phyloP scores from a whole-genome alignment of 1,140 invertebrate genomes.

The Drosophila rufa region DNA sequence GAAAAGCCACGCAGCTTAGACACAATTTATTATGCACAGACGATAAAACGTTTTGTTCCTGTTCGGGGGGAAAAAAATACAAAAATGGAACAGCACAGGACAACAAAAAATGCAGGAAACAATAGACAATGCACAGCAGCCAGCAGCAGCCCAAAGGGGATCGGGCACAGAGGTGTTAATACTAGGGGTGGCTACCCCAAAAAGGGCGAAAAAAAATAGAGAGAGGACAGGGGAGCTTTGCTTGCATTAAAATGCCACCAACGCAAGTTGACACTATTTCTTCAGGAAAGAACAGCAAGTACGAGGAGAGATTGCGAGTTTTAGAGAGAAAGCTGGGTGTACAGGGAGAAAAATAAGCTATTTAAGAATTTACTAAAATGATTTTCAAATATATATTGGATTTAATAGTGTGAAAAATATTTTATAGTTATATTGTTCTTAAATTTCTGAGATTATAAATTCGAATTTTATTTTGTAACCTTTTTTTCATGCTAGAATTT shows the following conservation, averaged over 20 bases:
- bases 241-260: conserved; percentile 74
- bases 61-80: conserved; percentile 19
- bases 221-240: conserved; percentile 2
- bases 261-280: conserved; percentile 80
- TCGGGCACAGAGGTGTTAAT: conserved; percentile 61
- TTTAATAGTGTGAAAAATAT: too few relatives aligned
- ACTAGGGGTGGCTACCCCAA: conserved; percentile 30
- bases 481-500: too few relatives aligned
- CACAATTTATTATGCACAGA: conserved; percentile 81
- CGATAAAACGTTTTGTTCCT: conserved; percentile 76
- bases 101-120: conserved; percentile 63
- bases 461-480: too few relatives aligned
- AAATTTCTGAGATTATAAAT: too few relatives aligned
- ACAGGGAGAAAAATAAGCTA: background rate
- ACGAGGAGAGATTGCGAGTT: conserved; percentile 12
- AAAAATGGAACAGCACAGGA: conserved; percentile 20
- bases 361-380: too few relatives aligned
- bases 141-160: conserved; percentile 7
- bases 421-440: too few relatives aligned
- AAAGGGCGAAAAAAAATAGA: conserved; percentile 1
- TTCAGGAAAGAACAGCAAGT: conserved; percentile 51
- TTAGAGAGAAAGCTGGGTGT: background rate
- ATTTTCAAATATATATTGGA: background rate
- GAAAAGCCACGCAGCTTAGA: conserved; percentile 39
- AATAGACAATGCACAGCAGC: conserved; percentile 63